Conservation (phyloP, 2,113 vertebrate genomes). For the Micronycteris hirsuta region DNA sequence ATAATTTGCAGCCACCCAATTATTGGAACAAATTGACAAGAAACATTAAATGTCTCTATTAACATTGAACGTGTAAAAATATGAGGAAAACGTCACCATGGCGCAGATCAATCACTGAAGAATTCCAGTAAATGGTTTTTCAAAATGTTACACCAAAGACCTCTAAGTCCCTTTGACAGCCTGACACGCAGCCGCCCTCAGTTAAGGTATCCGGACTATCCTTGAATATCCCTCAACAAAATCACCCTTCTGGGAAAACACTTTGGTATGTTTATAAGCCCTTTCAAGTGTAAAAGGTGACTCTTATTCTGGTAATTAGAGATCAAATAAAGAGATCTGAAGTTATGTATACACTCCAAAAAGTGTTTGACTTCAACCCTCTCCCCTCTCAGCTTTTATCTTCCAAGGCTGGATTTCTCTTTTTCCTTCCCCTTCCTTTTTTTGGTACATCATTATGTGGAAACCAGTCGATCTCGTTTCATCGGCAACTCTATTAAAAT, state of each 20-base stretch:
- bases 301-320: conserved; percentile 61
- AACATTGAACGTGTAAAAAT: conserved; percentile 48
- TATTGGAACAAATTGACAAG: conserved; percentile 60
- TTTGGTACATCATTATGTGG: not conserved
- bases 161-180: conserved; percentile 42
- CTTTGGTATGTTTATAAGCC: conserved; percentile 49
- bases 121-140: conserved; percentile 57
- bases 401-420: conserved; percentile 11
- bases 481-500: conserved; percentile 3
- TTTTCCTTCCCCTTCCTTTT: not conserved
- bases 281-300: conserved; percentile 46
- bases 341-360: conserved; percentile 8
- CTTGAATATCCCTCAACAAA: conserved; percentile 26
- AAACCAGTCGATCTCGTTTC: conserved; percentile 43
- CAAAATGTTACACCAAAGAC: conserved; percentile 26
- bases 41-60: conserved; percentile 52
- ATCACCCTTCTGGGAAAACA: conserved; percentile 58
- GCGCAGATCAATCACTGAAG: conserved; percentile 38
- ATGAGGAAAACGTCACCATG: conserved; percentile 25
- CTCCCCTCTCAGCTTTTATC: conserved; percentile 45
- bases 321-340: conserved; percentile 53
- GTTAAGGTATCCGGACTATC: conserved; percentile 55
- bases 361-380: conserved; percentile 44
- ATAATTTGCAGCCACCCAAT: conserved; percentile 27
- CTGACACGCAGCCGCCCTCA: not conserved